Evolutionary conservation across 2,113 vertebrate species (phyloP), one percentile per base, ranked within the genome.

Genomic region (Peromyscus leucopus): DNA sequence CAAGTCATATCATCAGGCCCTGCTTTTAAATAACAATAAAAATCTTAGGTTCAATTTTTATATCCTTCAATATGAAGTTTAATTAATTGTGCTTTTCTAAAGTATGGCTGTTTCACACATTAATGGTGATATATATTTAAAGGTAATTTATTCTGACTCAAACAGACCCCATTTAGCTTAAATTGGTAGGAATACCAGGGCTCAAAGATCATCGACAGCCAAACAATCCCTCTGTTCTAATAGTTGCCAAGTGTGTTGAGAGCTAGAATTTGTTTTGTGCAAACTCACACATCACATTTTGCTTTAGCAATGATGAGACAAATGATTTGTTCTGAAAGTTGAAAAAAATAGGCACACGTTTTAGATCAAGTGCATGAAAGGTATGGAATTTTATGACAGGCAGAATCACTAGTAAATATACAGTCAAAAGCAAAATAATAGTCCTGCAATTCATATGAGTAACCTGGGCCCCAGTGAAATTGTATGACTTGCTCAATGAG

Each of bases 101-200:
- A 82, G 33, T 39, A 8, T 0, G 69, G 3, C 7, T 86, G 33
- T 26, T 78, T 74, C 16, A 51, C n/a, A 75, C 13, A 72, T 88
- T 65, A 75, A 92, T 71, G 42, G 7, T 78, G 19, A 48, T 74
- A 16, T 48, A 67, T 89, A 63, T 86, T 95, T 89, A 96, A 92
- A 93, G 57, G 75, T 15, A 93, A 17, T 69, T 93, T 78, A 63
- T 90, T 72, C 26, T 92, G 13, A 74, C 36, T 80, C 3, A 42
- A 48, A 39, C 15, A 75, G 26, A 90, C 2, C 21, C 19, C 42
- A 63, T 63, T 89, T 69, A 85, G 17, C 19, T 94, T 33, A 48
- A 88, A 69, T 17, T 78, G 7, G 21, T 76, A 84, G 71, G 4
- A 78, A 42, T 36, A 96, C 9, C 31, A 65, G 94, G 17, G 80